Percentiles rank a stretch among this genome's conserved stretches.
phyloP scores from a whole-genome alignment of 2,888 invertebrate species.

The Drosophila vallismaia region DNA sequence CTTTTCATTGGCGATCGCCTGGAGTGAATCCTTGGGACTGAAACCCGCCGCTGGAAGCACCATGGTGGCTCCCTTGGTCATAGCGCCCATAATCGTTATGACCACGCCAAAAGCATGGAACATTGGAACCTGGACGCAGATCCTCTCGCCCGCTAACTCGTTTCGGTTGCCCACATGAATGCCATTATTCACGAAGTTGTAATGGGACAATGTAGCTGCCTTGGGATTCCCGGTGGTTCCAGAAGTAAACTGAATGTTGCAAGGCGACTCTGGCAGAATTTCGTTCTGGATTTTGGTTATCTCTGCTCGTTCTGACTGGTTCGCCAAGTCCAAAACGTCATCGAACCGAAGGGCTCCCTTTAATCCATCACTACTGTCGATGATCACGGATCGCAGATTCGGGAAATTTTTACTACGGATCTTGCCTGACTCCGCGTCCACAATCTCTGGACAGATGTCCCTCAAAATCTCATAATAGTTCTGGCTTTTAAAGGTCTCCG shows the following conservation, averaged over 20 bases:
- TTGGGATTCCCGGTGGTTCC: slow-evolving; percentile 92
- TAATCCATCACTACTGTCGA: slow-evolving; percentile 84
- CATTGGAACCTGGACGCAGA: slow-evolving; percentile 89
- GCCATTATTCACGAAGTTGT: slow-evolving; percentile 90
- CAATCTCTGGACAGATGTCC: slow-evolving; percentile 86
- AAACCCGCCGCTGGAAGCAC: slow-evolving; percentile 87
- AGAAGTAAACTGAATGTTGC: slow-evolving; percentile 93
- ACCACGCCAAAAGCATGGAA: slow-evolving; percentile 93
- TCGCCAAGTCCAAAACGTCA: slow-evolving; percentile 82
- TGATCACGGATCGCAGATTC: slow-evolving; percentile 86
- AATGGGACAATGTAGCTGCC: slow-evolving; percentile 89
- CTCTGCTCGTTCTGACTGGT: slow-evolving; percentile 47
- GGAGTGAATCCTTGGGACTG: slow-evolving; percentile 87
- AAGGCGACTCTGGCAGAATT: slow-evolving; percentile 88
- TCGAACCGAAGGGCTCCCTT: slow-evolving; percentile 84
- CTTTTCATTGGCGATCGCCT: slow-evolving; percentile 88
- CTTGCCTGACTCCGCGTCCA: slow-evolving; percentile 83
- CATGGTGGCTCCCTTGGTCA: slow-evolving; percentile 87
- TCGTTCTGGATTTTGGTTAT: slow-evolving; percentile 83
- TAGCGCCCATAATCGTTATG: slow-evolving; percentile 85
- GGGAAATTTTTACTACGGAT: slow-evolving; percentile 84
- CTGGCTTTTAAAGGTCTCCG: slow-evolving; percentile 87
- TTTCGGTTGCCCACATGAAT: slow-evolving; percentile 86
- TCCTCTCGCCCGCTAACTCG: slow-evolving; percentile 83
- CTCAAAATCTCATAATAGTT: slow-evolving; percentile 88